Percentiles rank a stretch among this genome's conserved stretches.
These are phyloP conservation scores for Anolis sagrei DNA, from an alignment of 2,113 vertebrate genomes.

Conservation along the genomic window DNA sequence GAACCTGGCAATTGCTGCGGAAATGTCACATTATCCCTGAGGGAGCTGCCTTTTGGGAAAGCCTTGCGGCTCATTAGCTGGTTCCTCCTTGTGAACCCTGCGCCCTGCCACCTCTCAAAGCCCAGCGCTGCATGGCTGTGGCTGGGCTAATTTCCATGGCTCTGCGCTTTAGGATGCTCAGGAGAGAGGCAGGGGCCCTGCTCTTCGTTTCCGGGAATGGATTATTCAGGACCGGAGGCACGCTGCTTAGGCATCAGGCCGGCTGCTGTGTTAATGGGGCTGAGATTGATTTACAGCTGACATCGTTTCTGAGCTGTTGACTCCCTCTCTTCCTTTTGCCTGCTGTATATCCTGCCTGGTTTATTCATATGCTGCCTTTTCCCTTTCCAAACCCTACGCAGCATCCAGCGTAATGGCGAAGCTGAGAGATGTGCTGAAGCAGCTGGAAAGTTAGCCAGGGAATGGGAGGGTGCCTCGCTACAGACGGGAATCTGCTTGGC, in stretches of 20 bases:
- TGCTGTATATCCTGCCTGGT: background rate
- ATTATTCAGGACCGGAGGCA: constrained; percentile 11
- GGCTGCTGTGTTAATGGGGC: background rate
- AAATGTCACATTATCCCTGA: background rate
- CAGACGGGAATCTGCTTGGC: background rate
- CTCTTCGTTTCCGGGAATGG: constrained; percentile 3
- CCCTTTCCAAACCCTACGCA: background rate
- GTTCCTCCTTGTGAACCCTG: background rate
- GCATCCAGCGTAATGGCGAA: background rate
- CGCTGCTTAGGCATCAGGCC: background rate
- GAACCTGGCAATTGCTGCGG: background rate
- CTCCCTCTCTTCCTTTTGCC: background rate
- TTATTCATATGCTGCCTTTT: constrained; percentile 4
- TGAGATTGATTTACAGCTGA: constrained; percentile 17
- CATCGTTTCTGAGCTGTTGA: background rate
- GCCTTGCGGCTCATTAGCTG: background rate
- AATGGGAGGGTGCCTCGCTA: background rate
- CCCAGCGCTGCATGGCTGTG: background rate
- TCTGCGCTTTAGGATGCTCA: background rate
- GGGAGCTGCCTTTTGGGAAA: background rate
- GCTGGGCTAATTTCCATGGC: background rate
- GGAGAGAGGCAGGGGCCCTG: background rate
- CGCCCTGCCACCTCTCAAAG: background rate
- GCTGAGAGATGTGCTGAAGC: background rate
- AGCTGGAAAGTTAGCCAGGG: background rate